Conservation (phyloP, 1,140 invertebrate genomes). For the Hyles euphorbiae region DNA sequence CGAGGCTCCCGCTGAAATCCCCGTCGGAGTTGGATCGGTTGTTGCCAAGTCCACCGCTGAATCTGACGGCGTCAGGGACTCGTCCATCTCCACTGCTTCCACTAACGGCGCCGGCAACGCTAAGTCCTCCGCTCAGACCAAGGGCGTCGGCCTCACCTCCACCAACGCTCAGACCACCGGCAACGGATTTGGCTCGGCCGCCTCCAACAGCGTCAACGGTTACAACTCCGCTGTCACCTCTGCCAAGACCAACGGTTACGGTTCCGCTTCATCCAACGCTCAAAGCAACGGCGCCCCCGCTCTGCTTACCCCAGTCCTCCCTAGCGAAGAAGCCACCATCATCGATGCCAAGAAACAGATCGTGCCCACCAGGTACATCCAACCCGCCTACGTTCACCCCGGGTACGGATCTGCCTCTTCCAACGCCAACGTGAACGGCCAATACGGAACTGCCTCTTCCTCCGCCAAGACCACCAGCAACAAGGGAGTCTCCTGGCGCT, state of each 20-base stretch:
- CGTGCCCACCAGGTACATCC: slow-evolving; percentile 11
- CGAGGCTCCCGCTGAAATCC: slow-evolving; percentile 34
- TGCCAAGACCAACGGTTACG: slow-evolving; percentile 36
- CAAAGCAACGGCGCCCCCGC: slow-evolving; percentile 32
- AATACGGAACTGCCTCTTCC: slow-evolving; percentile 19
- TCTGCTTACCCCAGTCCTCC: slow-evolving; percentile 26
- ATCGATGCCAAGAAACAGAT: slow-evolving; percentile 14
- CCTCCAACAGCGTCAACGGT: slow-evolving; percentile 45
- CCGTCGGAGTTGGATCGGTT: slow-evolving; percentile 14
- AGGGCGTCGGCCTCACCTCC: slow-evolving; percentile 39
- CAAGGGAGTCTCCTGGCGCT: slow-evolving; percentile 43
- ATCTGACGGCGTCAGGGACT: slow-evolving; percentile 37
- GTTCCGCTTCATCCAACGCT: slow-evolving; percentile 41
- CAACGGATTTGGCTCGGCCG: slow-evolving; percentile 38
- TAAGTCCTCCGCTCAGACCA: slow-evolving; percentile 42
- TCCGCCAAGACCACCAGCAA: slow-evolving; percentile 29
- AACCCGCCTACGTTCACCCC: slow-evolving; percentile 12
- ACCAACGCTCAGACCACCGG: slow-evolving; percentile 50
- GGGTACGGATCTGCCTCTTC: slow-evolving; percentile 38
- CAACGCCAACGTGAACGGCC: slow-evolving; percentile 40
- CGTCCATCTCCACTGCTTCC: slow-evolving; percentile 40
- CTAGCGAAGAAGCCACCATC: slow-evolving; percentile 9
- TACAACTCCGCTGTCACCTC: slow-evolving; percentile 33
- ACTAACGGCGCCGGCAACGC: slow-evolving; percentile 44
- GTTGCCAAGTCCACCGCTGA: slow-evolving; percentile 39